phyloP scores from a whole-genome alignment of 2,888 invertebrate species.

The Venusia cambrica region DNA sequence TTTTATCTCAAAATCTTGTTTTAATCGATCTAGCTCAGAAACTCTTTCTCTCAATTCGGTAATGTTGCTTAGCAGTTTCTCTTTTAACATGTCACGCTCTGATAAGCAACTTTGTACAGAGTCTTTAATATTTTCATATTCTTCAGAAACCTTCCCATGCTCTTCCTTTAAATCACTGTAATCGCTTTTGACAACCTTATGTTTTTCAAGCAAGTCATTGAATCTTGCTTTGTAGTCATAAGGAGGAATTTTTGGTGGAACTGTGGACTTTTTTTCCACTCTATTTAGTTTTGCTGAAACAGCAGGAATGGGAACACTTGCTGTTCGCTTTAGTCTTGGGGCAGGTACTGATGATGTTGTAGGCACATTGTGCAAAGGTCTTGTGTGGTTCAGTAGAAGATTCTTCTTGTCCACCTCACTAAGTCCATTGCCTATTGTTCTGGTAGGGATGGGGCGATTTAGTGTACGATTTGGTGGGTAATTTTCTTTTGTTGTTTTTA shows the following conservation, averaged over 20 bases:
- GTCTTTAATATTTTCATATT: conserved; percentile 74
- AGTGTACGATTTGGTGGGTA: conserved; percentile 54
- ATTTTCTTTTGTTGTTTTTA: conserved; percentile 59
- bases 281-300: conserved; percentile 54
- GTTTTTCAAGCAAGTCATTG: conserved; percentile 81
- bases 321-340: conserved; percentile 58
- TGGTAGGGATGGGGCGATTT: conserved; percentile 47
- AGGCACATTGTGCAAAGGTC: conserved; percentile 47
- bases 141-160: conserved; percentile 72
- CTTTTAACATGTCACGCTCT: conserved; percentile 61
- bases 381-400: conserved; percentile 64
- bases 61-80: conserved; percentile 55
- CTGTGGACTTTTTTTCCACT: conserved; percentile 61
- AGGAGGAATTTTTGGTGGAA: conserved; percentile 80
- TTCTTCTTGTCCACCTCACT: conserved; percentile 68
- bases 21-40: conserved; percentile 56
- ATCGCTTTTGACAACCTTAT: conserved; percentile 77
- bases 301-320: conserved; percentile 52
- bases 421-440: conserved; percentile 53
- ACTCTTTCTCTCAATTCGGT: conserved; percentile 60
- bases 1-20: conserved; percentile 65
- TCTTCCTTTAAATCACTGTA: conserved; percentile 74
- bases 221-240: conserved; percentile 85
- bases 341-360: conserved; percentile 44
- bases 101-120: conserved; percentile 48